These are phyloP conservation scores for Drosophila mayri DNA, from an alignment of 1,140 invertebrate genomes.

Conservation along the genomic window DNA sequence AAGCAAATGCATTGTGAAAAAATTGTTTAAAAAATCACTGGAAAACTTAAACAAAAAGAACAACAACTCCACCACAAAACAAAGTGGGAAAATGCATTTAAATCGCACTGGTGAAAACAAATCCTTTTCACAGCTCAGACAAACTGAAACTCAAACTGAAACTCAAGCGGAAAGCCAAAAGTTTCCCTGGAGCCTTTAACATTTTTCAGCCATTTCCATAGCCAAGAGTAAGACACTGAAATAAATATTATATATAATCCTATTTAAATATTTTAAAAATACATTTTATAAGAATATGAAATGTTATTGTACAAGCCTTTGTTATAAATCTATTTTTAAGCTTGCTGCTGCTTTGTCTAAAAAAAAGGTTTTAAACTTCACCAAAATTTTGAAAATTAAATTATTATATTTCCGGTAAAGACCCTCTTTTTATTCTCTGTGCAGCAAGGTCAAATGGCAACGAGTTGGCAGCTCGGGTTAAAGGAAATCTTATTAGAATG, in stretches of 20 bases:
- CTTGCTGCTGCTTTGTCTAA: too few relatives aligned
- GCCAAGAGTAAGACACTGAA: background rate
- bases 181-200: slow-evolving; percentile 27
- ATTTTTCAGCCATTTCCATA: slow-evolving; percentile 6
- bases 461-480: slow-evolving; percentile 44
- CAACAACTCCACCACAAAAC: background rate
- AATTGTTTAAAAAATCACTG: background rate
- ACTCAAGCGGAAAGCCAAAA: slow-evolving; percentile 31
- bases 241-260: background rate
- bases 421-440: background rate
- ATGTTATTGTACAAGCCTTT: background rate
- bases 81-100: slow-evolving; percentile 26
- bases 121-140: slow-evolving; percentile 25
- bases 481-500: slow-evolving; percentile 79
- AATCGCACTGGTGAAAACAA: slow-evolving; percentile 9
- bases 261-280: background rate
- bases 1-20: slow-evolving; percentile 1
- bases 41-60: background rate
- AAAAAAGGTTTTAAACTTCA: too few relatives aligned
- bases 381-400: background rate
- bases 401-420: background rate
- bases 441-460: slow-evolving; percentile 43
- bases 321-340: too few relatives aligned
- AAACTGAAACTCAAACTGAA: slow-evolving; percentile 21
- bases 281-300: background rate